A percentile compares a stretch with the other conserved stretches of the same genome.
phyloP scores from a whole-genome alignment of 2,888 invertebrate genomes.

The Bruchidius siliquastri region DNA sequence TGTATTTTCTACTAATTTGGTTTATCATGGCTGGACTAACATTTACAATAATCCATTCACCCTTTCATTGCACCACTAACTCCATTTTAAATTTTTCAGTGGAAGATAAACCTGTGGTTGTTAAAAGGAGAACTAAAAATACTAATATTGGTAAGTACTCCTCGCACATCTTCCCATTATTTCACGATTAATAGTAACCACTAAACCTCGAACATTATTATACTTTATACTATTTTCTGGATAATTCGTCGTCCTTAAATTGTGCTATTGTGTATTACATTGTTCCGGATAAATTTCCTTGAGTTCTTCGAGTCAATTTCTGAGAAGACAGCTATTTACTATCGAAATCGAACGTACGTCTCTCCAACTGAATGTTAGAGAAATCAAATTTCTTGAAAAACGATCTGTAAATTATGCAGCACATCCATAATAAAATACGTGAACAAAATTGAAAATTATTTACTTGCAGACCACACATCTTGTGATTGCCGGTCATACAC shows the following conservation, averaged over 20 bases:
- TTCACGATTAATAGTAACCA: background rate
- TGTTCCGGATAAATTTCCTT: too few species aligned
- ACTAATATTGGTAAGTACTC: conserved; percentile 45
- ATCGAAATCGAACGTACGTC: too few species aligned
- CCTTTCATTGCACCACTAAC: background rate
- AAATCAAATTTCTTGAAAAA: too few species aligned
- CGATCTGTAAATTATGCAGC: too few species aligned
- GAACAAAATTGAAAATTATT: too few species aligned
- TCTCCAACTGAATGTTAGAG: too few species aligned
- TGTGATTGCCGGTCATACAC: too few species aligned
- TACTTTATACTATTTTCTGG: background rate
- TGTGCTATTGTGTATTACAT: too few species aligned
- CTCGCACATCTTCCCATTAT: background rate
- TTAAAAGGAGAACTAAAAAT: conserved; percentile 45
- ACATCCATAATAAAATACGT: too few species aligned
- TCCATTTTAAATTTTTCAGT: conserved; percentile 23
- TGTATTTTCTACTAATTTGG: background rate
- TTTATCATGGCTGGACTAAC: background rate
- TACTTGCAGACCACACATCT: too few species aligned
- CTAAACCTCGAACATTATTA: background rate
- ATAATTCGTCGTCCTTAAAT: background rate
- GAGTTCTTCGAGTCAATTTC: too few species aligned
- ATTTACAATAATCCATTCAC: background rate
- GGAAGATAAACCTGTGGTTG: conserved; percentile 42
- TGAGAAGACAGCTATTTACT: too few species aligned